Base-by-base conservation (phyloP, 2,113 vertebrate genomes). In the Ptilorrhoa leucosticta region DNA sequence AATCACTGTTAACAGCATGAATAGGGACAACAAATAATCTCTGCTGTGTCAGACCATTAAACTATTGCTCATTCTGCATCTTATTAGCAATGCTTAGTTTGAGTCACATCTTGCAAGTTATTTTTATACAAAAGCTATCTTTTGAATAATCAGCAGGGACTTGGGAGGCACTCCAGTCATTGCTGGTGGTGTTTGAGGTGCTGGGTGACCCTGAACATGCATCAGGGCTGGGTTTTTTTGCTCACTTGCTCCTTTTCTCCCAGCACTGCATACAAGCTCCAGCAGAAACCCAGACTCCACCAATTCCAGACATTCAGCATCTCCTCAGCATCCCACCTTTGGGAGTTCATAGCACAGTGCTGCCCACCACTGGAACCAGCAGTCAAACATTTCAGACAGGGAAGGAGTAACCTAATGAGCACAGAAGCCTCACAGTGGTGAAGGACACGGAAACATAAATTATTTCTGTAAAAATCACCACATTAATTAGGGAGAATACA, bases 401-500 rank as follows among this genome's bases (percentile, higher is more conserved):
- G 33, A 61, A 45, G 15, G 83, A 65, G 10, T 2, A 21, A 47
- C 0, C 0, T 53, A 87, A 91, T 7, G 51, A 94, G 45, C 70
- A 69, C 15, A 45, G 13, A 24, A 82, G 6, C 47, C 64, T 70
- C 72, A n/a, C 44, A 78, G 80, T 5, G 1, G 21, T 45, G 56
- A 68, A 87, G 70, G 63, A 50, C 53, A 33, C 0, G 1, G n/a
- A 75, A 37, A 11, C 12, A 44, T 18, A 45, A 89, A 91, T 92
- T 79, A 87, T 84, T 93, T 82, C 93, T 69, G 37, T 35, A 79
- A 82, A 84, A 97, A 75, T 42, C 69, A 44, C 31, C 89, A 60
- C 85, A 51, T 75, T 96, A 93, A 96, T 97, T 94, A 94, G 84
- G n/a, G 75, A 61, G 33, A 82, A 76, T 50, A 37, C 24, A 35